Evolutionary conservation across 2,113 vertebrate genomes (phyloP), one percentile per base, ranked within the genome.

Genomic region (Aegypius monachus): DNA sequence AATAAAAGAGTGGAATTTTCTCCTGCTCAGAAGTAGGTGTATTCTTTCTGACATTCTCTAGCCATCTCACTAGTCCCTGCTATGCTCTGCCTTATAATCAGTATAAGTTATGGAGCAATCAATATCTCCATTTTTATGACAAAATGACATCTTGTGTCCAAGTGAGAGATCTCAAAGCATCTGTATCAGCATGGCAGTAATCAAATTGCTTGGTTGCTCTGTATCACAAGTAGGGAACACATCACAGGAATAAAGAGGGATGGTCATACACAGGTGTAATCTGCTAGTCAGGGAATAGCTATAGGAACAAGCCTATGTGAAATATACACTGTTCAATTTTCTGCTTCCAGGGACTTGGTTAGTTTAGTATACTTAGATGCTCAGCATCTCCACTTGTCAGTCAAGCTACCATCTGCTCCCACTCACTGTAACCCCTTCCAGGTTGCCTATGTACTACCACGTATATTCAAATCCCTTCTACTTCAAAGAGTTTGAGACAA

Each of bases 401-500:
- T 94, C 91, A 92, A 91, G 84, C 70, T 71, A 45, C 88, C 93
- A 88, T 95, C 95, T 97, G 91, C 70, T 97, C 66, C 85, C 81
- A 80, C 16, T 77, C 87, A 47, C 62, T 85, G 84, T 66, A 93
- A 95, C 93, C 84, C 86, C 45, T 89, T 58, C n/a, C 73, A 87
- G 32, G 70, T 43, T 92, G 62, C 56, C 81, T 21, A 3, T 38
- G 66, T 55, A 61, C 27, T 58, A 56, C 65, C 58, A 74, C 3
- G 0, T 31, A 38, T 45, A 70, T 81, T 92, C 67, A 94, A 93
- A 96, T 62, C 85, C 67, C 58, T 83, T 87, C 70, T 65, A 74
- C 78, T 91, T 96, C 93, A 91, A 95, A 82, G 92, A 61, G 40
- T 48, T n/a, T 65, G 38, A 90, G 62, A 82, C 53, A 56, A 68